Evolutionary conservation across 2,113 vertebrate genomes (phyloP), one percentile per base, ranked within the genome.

Genomic region (Leptobrachium leishanense): DNA sequence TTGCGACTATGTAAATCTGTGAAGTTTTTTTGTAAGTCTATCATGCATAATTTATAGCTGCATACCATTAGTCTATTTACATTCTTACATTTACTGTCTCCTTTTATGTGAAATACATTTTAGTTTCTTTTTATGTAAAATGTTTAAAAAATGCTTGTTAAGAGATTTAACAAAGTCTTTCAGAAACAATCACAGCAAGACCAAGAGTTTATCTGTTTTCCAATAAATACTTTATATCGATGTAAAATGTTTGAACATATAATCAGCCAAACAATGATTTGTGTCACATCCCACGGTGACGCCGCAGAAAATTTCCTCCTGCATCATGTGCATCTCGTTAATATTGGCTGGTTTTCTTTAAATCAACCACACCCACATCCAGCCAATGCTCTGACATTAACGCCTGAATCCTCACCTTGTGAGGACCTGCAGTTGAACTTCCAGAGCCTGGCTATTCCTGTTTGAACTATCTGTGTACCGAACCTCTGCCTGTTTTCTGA

Each of bases 41-140:
- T 85, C 90, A 93, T 94, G 88, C 91, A 94, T 94, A 93, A 94
- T 94, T 94, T 92, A 94, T 92, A 86, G 87, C 90, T 92, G 92
- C 90, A 94, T 94, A 93, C 90, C 92, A 94, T 93, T 94, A 93
- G 91, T 90, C 91, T 94, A 91, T 93, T 94, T 93, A 92, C 90
- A 93, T 91, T 92, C 89, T 90, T 88, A 88, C 88, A 88, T 88
- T 88, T 91, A 89, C 88, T 89, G 83, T 89, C 90, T 89, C 86
- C 84, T 91, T 92, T 93, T 89, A 92, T 93, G 87, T 90, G 87
- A 50, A 50, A 50, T 50, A 50, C 88, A 88, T 88, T 88, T 91
- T 87, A 88, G 83, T 89, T 90, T 89, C 85, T 84, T 91, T 92
- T 93, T 89, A 92, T 93, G 87, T 90, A 87, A 89, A 91, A 87